Evolutionary conservation across 2,113 vertebrate genomes (phyloP), one percentile per base, ranked within the genome.

Genomic region (Poecilia latipinna): DNA sequence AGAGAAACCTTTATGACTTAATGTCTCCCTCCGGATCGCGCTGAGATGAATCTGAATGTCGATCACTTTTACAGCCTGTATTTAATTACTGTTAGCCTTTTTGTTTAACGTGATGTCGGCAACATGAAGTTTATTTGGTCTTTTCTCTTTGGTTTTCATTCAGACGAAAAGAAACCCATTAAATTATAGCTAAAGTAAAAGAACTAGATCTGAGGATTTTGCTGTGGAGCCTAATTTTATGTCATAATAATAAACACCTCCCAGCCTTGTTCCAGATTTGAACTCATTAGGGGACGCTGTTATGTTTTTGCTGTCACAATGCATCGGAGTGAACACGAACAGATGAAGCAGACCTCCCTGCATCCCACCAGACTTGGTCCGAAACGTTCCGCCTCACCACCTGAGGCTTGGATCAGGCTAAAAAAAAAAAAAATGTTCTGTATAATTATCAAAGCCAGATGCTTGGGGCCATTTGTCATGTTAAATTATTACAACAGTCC

Each of bases 271-370:
- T 51, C 64, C 76, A 87, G 77, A 81, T 79, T n/a, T 54, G 66
- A 22, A 72, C 71, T 90, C 87, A 85, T 92, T 92, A 91, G 82
- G 74, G 72, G 74, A 74, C 44, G 19, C 68, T 32, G 68, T 83
- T 74, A 85, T 90, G 86, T 90, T 11, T 82, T 82, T 42, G 84
- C 85, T 90, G 91, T 93, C 92, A 88, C 79, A 88, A 83, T 74
- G 42, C 42, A 74, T 91, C 86, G 82, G 10, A 54, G 66, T 90
- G 88, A 89, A 70, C 39, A 64, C 7, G 35, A 66, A 24, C 51
- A 79, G 65, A 80, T 77, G 68, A 71, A 29, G n/a, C 65, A 61
- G 11, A 31, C 61, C 64, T 35, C 19, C 74, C 60, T n/a, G 28
- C n/a, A 64, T 22, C 48, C 15, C 22, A 22, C 13, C 61, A 17